Evolutionary conservation across 2,113 vertebrate genomes (phyloP), one percentile per base, ranked within the genome.

Genomic region (Carlito syrichta): DNA sequence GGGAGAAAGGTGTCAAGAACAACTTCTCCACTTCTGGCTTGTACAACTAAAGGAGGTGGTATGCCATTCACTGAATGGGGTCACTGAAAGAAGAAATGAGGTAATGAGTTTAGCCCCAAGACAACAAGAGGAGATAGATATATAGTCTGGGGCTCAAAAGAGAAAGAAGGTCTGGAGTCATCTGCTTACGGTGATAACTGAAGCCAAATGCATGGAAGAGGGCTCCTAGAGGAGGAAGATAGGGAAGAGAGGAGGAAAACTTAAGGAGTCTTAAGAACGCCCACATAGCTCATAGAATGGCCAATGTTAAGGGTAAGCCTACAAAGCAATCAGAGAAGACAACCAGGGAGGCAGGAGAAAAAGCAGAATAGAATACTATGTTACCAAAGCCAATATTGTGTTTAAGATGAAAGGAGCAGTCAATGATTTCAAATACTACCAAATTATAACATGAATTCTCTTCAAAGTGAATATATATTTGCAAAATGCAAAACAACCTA

Each of bases 391-490:
- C 84, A 82, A 94, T 50, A 68, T 6, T 43, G 30, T 84, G 30
- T 84, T 95, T 84, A 95, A 87, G 73, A 96, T 84, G 73, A 82
- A 82, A 89, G 58, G 16, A 68, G 23, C 14, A 48, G 54, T 43
- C 48, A 86, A 20, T 86, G 84, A 88, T 77, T 96, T 91, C 3
- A 54, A 94, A 95, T 58, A 68, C 20, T 88, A 11, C 23, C 93
- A 30, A 23, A 58, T n/a, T n/a, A n/a, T 69, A 93, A 93, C 5
- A 83, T 56, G 45, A 84, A 89, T 76, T 88, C 20, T 86, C 82
- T 93, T 76, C 60, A 84, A 73, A 93, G 13, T 48, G 45, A 91
- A 76, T 32, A 91, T 23, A 27, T 35, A 89, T 13, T 38, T 50
- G 19, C 52, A 92, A 89, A 96, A 84, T 20, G 6, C 60, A 89